Evolutionary conservation across 2,888 invertebrate genomes (phyloP), one percentile per base, ranked within the genome.

Genomic region (Leptarthrus brevirostris): DNA sequence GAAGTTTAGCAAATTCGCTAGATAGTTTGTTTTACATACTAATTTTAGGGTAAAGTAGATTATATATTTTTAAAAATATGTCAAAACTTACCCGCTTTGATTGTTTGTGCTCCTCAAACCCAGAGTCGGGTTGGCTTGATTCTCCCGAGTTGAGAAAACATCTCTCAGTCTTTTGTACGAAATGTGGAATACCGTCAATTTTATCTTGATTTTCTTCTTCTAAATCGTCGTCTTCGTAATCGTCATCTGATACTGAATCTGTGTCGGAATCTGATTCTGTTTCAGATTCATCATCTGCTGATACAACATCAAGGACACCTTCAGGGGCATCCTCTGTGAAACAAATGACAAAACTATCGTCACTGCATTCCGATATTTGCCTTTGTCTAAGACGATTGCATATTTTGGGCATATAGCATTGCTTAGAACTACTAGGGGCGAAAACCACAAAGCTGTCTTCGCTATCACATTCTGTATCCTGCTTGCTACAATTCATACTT

Each of bases 341-440:
- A 40, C 78, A 78, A 16, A 79, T 79, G 54, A 78, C 77, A 73
- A 79, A 79, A 74, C 79, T 79, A 53, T 80, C 80, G 34, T 80
- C 79, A 74, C 80, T 80, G 47, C 79, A 79, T 77, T 80, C 80
- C 3, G 80, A 80, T 20, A 80, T 53, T 74, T 80, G 78, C 8
- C 79, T 72, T 56, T 76, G 71, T 8, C 78, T 69, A 8, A 18
- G 4, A 18, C 18, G 20, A 12, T 49, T 49, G 18, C 49, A 47
- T 2, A 16, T 24, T 18, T 34, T 16, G 3, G 34, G 26, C 14
- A 20, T 26, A 16, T 4, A n/a, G 12, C 26, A 44, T 20, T 18
- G 26, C 22, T 22, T 22, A 20, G 47, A 56, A 5, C 26, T 47
- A 14, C 47, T 16, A 12, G 20, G 56, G 24, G 47, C 16, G 24